phyloP scores from a whole-genome alignment of 2,113 vertebrate genomes.

The Passer montanus region DNA sequence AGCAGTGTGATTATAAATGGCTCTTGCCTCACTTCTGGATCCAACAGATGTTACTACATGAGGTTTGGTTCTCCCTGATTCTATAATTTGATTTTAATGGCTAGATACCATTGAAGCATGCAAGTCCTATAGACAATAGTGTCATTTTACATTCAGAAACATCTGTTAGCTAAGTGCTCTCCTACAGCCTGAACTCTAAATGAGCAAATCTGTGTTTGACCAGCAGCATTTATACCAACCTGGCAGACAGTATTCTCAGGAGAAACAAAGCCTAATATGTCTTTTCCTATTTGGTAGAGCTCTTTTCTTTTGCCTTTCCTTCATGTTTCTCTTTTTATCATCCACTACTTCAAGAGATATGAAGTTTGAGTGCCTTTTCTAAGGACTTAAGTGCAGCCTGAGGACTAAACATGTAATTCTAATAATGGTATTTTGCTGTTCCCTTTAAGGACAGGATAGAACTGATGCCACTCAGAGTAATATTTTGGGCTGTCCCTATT shows the following conservation, averaged over 20 bases:
- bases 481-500: not conserved
- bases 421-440: not conserved
- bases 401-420: not conserved
- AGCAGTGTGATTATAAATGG: not conserved
- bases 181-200: constrained; percentile 1
- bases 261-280: not conserved
- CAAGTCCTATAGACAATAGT: not conserved
- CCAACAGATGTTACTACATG: constrained; percentile 4
- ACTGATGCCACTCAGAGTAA: not conserved
- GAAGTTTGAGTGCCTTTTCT: not conserved
- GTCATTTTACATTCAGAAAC: constrained; percentile 38
- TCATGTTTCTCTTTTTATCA: not conserved
- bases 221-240: not conserved
- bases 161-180: not conserved
- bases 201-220: not conserved
- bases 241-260: not conserved
- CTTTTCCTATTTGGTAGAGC: not conserved
- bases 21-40: not conserved
- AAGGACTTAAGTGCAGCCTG: not conserved
- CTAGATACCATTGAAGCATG: not conserved
- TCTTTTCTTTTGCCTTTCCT: not conserved
- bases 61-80: constrained; percentile 11
- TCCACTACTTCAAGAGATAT: not conserved
- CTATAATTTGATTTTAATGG: constrained; percentile 56
- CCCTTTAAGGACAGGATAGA: not conserved